Conservation (phyloP, 2,113 vertebrate species). For the Platichthys stellatus region DNA sequence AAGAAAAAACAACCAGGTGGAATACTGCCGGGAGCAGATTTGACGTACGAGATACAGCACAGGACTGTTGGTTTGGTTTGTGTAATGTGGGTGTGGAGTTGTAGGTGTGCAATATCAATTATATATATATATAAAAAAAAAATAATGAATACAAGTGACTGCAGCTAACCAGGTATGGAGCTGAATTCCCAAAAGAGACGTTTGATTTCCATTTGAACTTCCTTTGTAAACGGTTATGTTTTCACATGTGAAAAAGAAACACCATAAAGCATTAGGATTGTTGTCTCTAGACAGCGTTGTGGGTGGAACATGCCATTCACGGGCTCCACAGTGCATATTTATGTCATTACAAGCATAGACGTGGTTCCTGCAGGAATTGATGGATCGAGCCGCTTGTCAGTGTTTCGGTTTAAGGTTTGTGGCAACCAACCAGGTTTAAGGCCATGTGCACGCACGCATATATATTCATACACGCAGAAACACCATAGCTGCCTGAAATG, state of each 20-base stretch:
- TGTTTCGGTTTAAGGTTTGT: constrained; percentile 69
- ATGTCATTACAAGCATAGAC: constrained; percentile 64
- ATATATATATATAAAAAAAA: constrained; percentile 32
- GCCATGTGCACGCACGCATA: constrained; percentile 20
- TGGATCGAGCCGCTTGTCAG: constrained; percentile 58
- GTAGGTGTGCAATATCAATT: constrained; percentile 19
- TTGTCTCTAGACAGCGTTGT: constrained; percentile 39
- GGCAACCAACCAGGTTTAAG: constrained; percentile 59
- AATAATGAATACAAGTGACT: background rate
- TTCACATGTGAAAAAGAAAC: constrained; percentile 11
- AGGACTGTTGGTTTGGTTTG: constrained; percentile 58
- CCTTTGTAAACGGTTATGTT: constrained; percentile 24
- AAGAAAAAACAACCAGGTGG: constrained; percentile 42
- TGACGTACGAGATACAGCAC: constrained; percentile 35
- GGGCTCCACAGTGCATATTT: constrained; percentile 53
- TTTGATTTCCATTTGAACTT: constrained; percentile 23
- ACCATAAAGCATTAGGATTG: constrained; percentile 22
- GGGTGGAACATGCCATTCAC: constrained; percentile 70
- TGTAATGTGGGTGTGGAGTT: constrained; percentile 43
- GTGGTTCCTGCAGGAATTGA: constrained; percentile 58
- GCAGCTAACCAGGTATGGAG: constrained; percentile 1
- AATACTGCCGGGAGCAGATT: constrained; percentile 40
- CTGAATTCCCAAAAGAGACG: constrained; percentile 6
- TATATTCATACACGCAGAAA: constrained; percentile 21
- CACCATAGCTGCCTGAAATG: constrained; percentile 48